These are phyloP conservation scores for Pelagia noctiluca DNA, from an alignment of 30 jellyfish, hydroid and myxozoan species.

Conservation along the genomic window DNA sequence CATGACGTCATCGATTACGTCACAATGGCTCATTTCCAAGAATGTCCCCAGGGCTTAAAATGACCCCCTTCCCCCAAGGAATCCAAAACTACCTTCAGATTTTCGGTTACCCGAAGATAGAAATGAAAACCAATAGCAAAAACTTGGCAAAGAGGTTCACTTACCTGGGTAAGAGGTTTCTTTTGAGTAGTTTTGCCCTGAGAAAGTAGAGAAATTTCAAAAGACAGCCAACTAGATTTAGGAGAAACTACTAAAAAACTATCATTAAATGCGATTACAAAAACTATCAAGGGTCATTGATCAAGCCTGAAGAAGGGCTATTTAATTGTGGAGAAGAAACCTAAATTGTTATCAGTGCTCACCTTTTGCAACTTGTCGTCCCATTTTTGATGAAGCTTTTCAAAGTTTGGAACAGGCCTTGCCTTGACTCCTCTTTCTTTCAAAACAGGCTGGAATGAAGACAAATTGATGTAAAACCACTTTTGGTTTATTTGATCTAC, in stretches of 20 bases:
- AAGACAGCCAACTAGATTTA: neutral
- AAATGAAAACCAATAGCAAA: neutral
- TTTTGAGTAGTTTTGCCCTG: constrained; percentile 38
- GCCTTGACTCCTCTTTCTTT: constrained; percentile 41
- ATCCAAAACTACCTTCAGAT: neutral
- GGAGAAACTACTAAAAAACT: neutral
- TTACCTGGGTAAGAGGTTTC: constrained; percentile 53
- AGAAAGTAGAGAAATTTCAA: neutral
- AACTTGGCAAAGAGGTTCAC: neutral
- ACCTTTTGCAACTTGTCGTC: constrained; percentile 78
- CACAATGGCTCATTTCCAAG: no score
- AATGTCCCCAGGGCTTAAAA: no score
- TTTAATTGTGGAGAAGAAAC: neutral
- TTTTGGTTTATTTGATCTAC: neutral
- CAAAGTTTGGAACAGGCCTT: constrained; percentile 72
- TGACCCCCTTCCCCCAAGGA: no score
- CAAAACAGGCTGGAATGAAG: neutral
- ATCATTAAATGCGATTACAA: neutral
- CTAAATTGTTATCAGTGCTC: neutral
- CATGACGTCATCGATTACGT: no score
- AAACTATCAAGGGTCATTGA: neutral
- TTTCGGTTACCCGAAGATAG: no score
- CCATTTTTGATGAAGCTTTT: constrained; percentile 78
- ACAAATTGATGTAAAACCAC: neutral
- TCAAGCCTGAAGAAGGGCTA: neutral